Evolutionary conservation across 2,888 invertebrate genomes (phyloP).

Genomic region (Ornithoptera priamus): DNA sequence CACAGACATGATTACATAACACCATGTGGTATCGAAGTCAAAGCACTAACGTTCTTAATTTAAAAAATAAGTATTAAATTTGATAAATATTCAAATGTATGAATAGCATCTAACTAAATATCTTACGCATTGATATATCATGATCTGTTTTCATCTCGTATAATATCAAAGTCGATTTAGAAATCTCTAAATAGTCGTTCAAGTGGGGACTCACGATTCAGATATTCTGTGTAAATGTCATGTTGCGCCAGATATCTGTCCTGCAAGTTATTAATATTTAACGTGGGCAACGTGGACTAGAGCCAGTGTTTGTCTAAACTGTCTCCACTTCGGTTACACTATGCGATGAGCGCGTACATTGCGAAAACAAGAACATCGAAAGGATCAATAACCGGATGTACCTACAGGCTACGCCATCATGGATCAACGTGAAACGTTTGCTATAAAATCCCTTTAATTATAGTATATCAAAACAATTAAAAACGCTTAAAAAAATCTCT

Average conservation of each 20-base stretch:
- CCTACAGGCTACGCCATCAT: not conserved
- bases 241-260: conserved; percentile 1
- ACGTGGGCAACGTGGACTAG: conserved; percentile 1
- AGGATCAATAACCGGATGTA: not conserved
- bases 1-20: no score
- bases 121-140: no score
- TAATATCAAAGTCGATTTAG: not conserved
- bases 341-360: not conserved
- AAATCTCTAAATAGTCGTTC: not conserved
- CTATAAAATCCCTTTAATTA: not conserved
- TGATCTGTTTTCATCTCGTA: no score
- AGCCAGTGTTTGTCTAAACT: not conserved
- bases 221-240: not conserved
- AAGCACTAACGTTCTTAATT: no score
- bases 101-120: no score
- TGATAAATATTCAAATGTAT: no score
- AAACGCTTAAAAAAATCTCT: no score
- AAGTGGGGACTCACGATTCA: not conserved
- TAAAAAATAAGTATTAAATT: no score
- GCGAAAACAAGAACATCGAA: not conserved
- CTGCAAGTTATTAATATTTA: conserved; percentile 4
- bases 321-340: not conserved
- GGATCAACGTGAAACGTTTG: not conserved
- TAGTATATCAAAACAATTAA: not conserved
- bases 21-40: no score